Evolutionary conservation across 2,113 vertebrate genomes (phyloP).

Genomic region (Silurus glanis): DNA sequence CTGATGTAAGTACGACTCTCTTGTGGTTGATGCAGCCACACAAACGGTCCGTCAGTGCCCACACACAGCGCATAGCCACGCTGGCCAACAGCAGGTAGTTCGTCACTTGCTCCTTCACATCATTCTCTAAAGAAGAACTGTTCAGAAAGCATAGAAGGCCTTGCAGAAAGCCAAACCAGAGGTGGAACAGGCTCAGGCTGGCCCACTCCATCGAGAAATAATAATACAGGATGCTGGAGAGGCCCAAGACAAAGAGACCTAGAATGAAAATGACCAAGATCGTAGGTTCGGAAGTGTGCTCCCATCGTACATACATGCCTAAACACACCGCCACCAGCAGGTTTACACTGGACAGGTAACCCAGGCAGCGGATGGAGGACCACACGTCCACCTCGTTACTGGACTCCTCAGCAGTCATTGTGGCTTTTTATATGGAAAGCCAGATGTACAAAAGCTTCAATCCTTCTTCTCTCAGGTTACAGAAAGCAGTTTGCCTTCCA

Average conservation of each 20-base stretch:
- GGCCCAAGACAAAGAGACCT: conserved; percentile 92
- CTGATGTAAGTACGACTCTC: conserved; percentile 81
- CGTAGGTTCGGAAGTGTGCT: conserved; percentile 85
- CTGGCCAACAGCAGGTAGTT: conserved; percentile 89
- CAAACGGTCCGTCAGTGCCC: conserved; percentile 85
- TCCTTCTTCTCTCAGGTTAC: not conserved
- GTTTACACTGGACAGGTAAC: conserved; percentile 89
- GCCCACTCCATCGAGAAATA: conserved; percentile 97
- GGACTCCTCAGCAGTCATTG: conserved; percentile 83
- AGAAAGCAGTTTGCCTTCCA: not conserved
- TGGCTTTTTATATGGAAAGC: conserved; percentile 61
- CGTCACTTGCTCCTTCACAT: conserved; percentile 88
- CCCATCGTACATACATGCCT: conserved; percentile 96
- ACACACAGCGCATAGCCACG: conserved; percentile 80
- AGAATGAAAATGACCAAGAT: conserved; percentile 97
- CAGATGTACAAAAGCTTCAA: conserved; percentile 60
- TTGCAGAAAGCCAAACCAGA: conserved; percentile 96
- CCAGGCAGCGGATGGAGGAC: conserved; percentile 87
- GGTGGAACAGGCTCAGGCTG: conserved; percentile 89
- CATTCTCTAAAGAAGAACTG: conserved; percentile 76
- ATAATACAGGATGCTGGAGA: conserved; percentile 95
- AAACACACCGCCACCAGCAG: conserved; percentile 89
- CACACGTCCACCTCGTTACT: conserved; percentile 84
- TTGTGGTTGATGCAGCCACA: conserved; percentile 80
- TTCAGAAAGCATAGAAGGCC: conserved; percentile 95